Evolutionary conservation across 1,140 invertebrate species (phyloP).

Genomic region (Meteorus sp.): DNA sequence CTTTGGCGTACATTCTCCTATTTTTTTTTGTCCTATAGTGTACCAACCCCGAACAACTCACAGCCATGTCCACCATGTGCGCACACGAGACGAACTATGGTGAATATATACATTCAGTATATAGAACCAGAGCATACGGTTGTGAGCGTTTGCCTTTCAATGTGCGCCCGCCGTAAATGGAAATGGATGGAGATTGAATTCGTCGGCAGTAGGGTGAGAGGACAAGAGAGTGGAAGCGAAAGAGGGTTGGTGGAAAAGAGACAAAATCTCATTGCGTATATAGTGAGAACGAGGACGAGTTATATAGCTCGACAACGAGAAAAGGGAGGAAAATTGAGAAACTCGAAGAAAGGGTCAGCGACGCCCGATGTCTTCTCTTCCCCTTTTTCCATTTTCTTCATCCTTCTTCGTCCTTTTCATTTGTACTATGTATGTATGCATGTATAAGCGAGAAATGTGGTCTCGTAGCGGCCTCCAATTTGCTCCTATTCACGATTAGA

Average conservation of each 20-base stretch:
- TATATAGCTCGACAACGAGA: too few relatives aligned
- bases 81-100: too few relatives aligned
- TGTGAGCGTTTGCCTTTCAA: slow-evolving; percentile 5
- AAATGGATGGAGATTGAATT: slow-evolving; percentile 28
- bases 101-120: too few relatives aligned
- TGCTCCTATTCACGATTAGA: slow-evolving; percentile 25
- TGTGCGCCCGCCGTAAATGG: slow-evolving; percentile 19
- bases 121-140: too few relatives aligned
- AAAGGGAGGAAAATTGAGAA: not conserved
- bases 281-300: too few relatives aligned
- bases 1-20: not conserved
- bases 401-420: not conserved
- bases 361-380: not conserved
- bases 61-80: not conserved
- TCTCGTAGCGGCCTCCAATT: slow-evolving; percentile 19
- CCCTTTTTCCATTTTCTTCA: not conserved
- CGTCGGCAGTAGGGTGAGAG: slow-evolving; percentile 5
- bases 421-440: too few relatives aligned
- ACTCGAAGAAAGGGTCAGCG: slow-evolving; percentile 1
- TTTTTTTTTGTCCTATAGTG: too few relatives aligned
- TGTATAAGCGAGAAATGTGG: too few relatives aligned
- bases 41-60: too few relatives aligned
- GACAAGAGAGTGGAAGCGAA: too few relatives aligned
- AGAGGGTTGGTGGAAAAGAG: too few relatives aligned
- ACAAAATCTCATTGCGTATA: too few relatives aligned